Conservation (phyloP, 2,797 vertebrate genomes). For the Carapus acus region DNA sequence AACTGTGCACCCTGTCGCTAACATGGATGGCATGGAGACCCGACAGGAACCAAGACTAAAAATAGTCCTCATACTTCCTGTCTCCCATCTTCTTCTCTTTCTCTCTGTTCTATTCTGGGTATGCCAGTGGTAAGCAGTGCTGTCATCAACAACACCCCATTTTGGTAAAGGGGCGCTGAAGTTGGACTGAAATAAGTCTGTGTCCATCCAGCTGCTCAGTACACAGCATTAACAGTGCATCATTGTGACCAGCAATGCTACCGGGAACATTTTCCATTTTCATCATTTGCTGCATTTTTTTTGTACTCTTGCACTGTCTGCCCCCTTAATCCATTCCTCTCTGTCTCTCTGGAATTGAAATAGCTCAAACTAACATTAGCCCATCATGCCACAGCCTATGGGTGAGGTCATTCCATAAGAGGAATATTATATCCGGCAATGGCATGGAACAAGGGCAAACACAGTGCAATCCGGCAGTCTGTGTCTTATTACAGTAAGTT, state of each 20-base stretch:
- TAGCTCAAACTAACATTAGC: constrained; percentile 23
- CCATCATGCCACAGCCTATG: background rate
- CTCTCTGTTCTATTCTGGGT: constrained; percentile 42
- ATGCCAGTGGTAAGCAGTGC: constrained; percentile 9
- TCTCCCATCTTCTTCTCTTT: constrained; percentile 33
- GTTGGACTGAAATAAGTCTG: constrained; percentile 27
- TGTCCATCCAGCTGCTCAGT: background rate
- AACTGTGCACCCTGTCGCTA: constrained; percentile 28
- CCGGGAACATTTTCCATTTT: background rate
- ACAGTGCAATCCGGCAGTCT: background rate
- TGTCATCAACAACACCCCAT: constrained; percentile 30
- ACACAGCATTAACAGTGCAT: constrained; percentile 4
- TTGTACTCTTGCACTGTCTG: background rate
- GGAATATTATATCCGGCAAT: no score
- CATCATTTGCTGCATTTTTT: background rate
- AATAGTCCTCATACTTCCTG: constrained; percentile 65
- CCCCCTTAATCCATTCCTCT: background rate
- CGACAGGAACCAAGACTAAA: constrained; percentile 52
- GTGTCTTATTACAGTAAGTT: background rate
- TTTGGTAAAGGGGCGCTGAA: constrained; percentile 18
- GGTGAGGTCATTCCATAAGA: constrained; percentile 18
- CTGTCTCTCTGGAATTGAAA: constrained; percentile 18
- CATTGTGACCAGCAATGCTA: constrained; percentile 4
- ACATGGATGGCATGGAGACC: constrained; percentile 38
- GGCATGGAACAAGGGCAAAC: background rate